phyloP scores from a whole-genome alignment of 2,113 vertebrate genomes.

The Terrapene triunguis region DNA sequence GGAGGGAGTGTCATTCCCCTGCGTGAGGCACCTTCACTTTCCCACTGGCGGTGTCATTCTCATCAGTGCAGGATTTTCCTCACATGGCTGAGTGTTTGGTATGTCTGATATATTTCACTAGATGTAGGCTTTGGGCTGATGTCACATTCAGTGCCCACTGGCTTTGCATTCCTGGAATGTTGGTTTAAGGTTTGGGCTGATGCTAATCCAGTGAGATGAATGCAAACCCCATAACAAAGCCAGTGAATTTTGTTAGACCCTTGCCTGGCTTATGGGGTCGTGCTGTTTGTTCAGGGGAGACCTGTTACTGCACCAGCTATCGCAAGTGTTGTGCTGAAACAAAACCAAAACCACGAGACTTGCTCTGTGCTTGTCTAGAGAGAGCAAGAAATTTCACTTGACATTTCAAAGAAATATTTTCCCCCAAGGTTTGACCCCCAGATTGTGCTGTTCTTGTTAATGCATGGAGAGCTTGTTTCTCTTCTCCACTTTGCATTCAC shows the following conservation, averaged over 20 bases:
- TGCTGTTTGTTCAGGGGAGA: not conserved
- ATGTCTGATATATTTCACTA: not conserved
- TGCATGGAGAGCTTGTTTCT: rapidly evolving
- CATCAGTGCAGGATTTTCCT: not conserved
- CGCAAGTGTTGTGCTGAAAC: not conserved
- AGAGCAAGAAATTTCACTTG: not conserved
- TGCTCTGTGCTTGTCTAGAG: not conserved
- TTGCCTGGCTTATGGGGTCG: not conserved
- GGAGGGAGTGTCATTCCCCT: constrained; percentile 2
- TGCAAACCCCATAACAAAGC: not conserved
- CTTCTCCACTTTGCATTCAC: not conserved
- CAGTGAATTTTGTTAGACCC: not conserved
- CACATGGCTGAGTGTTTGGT: not conserved
- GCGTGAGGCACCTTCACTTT: not conserved
- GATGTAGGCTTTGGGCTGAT: not conserved
- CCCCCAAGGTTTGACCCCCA: not conserved
- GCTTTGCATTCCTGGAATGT: not conserved
- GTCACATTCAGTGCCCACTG: not conserved
- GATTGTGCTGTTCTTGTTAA: not conserved
- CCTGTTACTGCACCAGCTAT: not conserved
- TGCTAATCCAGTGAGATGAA: not conserved
- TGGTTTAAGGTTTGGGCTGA: not conserved
- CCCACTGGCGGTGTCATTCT: not conserved
- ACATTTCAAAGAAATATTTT: not conserved
- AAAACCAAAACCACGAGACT: not conserved